Evolutionary conservation across 2,888 invertebrate genomes (phyloP).

Genomic region (Xanthorhoe designata): DNA sequence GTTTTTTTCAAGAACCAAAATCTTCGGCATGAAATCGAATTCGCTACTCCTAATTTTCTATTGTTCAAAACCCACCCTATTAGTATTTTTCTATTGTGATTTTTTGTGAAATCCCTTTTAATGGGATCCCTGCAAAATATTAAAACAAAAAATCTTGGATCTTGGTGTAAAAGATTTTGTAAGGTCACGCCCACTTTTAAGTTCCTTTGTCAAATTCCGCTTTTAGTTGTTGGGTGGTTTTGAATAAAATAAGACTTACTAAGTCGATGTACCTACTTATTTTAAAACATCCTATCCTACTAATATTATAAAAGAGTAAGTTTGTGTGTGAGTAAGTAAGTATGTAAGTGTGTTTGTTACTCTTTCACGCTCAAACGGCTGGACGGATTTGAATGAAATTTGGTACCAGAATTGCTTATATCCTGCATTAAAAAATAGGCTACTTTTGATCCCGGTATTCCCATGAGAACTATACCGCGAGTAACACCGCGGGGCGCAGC

Average conservation of each 20-base stretch:
- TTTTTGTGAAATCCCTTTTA: constrained; percentile 17
- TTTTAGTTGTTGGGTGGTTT: constrained; percentile 11
- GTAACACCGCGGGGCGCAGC: too few species aligned
- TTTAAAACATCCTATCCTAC: too few species aligned
- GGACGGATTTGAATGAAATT: too few species aligned
- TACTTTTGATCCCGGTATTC: too few species aligned
- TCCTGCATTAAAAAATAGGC: too few species aligned
- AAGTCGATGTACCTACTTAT: too few species aligned
- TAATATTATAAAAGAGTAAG: too few species aligned
- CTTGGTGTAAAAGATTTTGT: constrained; percentile 11
- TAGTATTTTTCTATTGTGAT: constrained; percentile 17
- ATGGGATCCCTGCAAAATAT: constrained; percentile 7
- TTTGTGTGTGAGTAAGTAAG: too few species aligned
- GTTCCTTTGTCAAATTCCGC: constrained; percentile 17
- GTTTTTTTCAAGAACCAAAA: not conserved
- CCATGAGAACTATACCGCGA: too few species aligned
- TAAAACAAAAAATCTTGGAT: constrained; percentile 8
- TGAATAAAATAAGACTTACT: not conserved
- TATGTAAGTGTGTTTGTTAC: too few species aligned
- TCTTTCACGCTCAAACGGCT: too few species aligned
- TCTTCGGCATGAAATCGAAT: constrained; percentile 26
- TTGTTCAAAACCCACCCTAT: constrained; percentile 17
- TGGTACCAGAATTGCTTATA: too few species aligned
- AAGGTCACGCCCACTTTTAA: constrained; percentile 20
- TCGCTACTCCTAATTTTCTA: constrained; percentile 34